phyloP scores from a whole-genome alignment of 2,888 invertebrate genomes.

The Alviniconcha strummeri region DNA sequence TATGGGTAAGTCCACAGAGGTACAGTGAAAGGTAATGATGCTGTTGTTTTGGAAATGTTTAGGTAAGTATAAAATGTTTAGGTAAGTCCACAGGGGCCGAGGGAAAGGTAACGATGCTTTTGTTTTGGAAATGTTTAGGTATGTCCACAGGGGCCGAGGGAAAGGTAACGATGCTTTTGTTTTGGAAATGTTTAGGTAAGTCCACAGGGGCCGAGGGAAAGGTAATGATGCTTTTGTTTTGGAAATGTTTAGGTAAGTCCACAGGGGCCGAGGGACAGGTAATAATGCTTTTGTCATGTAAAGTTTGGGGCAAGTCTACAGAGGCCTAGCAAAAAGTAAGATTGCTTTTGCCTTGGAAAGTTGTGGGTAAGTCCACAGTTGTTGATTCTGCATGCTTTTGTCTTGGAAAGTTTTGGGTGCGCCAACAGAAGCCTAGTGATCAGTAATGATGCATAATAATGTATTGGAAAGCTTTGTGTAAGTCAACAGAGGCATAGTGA shows the following conservation, averaged over 20 bases:
- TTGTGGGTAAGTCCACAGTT: too few species aligned
- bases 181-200: slow-evolving; percentile 93
- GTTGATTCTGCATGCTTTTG: slow-evolving; percentile 89
- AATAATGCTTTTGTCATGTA: slow-evolving; percentile 98
- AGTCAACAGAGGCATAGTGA: too few species aligned
- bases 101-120: slow-evolving; percentile 81
- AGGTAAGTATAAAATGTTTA: slow-evolving; percentile 70
- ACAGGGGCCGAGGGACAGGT: too few species aligned
- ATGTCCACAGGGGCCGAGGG: too few species aligned
- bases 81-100: slow-evolving; percentile 81
- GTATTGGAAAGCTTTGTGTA: too few species aligned
- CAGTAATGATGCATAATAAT: slow-evolving; percentile 78
- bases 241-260: too few species aligned
- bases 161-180: slow-evolving; percentile 91
- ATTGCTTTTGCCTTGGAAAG: too few species aligned
- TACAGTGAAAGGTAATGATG: slow-evolving; percentile 81
- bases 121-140: too few species aligned
- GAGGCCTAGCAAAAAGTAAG: slow-evolving; percentile 85
- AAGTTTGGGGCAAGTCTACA: slow-evolving; percentile 92
- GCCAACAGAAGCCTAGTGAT: slow-evolving; percentile 85
- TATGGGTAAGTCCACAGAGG: too few species aligned
- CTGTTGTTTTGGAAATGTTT: slow-evolving; percentile 80
- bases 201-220: slow-evolving; percentile 87
- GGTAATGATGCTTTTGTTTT: slow-evolving; percentile 73
- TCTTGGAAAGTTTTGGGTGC: slow-evolving; percentile 73